These are phyloP conservation scores for Ibycter americanus DNA, from an alignment of 2,797 vertebrate species.

Conservation along the genomic window DNA sequence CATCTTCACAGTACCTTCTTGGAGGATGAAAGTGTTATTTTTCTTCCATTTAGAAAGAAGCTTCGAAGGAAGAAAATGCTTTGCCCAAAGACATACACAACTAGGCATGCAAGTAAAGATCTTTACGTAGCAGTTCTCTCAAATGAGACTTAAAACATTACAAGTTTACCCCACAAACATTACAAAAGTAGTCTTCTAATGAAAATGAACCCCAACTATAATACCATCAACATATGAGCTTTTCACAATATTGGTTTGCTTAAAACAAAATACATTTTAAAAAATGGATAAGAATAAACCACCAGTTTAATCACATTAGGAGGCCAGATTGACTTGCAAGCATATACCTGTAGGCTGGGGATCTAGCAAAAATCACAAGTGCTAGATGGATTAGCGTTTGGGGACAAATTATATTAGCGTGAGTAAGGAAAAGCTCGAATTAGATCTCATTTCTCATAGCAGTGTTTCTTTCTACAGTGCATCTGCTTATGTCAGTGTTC, in stretches of 20 bases:
- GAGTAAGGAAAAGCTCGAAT: neutral
- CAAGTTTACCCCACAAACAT: neutral
- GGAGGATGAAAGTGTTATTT: neutral
- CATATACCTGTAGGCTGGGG: neutral
- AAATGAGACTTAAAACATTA: neutral
- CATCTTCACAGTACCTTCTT: neutral
- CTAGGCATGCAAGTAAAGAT: neutral
- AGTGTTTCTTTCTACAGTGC: neutral
- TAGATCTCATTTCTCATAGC: neutral
- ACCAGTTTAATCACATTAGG: accelerated
- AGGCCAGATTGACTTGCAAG: neutral
- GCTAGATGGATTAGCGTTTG: neutral
- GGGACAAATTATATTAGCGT: neutral
- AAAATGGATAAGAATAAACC: neutral
- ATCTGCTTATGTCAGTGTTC: neutral
- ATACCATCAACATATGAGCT: neutral
- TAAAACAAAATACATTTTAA: neutral
- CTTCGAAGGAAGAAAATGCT: neutral
- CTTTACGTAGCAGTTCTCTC: neutral
- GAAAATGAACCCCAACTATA: neutral
- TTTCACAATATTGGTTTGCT: neutral
- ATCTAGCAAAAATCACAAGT: neutral
- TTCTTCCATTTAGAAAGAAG: neutral
- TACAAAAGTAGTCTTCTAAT: neutral
- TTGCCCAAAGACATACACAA: neutral